Evolutionary conservation across 2,888 invertebrate genomes (phyloP).

Genomic region (Cerastis leucographa): DNA sequence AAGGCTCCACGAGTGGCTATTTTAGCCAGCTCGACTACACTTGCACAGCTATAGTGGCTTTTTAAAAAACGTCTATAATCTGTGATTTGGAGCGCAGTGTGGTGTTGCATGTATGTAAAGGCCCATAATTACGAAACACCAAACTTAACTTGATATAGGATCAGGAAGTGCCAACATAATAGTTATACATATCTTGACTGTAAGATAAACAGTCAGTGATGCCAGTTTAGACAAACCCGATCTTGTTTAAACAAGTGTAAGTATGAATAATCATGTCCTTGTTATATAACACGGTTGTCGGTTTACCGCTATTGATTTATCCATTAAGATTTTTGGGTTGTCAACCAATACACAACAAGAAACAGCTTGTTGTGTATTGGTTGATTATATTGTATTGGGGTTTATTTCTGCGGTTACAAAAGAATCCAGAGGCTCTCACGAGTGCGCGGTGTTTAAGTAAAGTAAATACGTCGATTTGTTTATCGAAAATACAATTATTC

Average conservation of each 20-base stretch:
- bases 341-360: too few species aligned
- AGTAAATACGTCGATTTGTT: too few species aligned
- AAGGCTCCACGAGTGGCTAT: background rate
- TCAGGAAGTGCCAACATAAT: conserved; percentile 28
- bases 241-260: conserved; percentile 61
- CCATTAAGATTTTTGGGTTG: background rate
- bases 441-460: too few species aligned
- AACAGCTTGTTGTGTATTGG: background rate
- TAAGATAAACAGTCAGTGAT: conserved; percentile 57
- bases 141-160: conserved; percentile 13
- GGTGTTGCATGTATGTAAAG: background rate
- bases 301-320: conserved; percentile 45
- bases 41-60: background rate
- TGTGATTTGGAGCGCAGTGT: background rate
- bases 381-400: background rate
- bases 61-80: background rate
- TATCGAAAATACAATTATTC: too few species aligned
- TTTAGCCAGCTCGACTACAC: background rate
- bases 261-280: conserved; percentile 63
- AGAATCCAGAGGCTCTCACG: too few species aligned
- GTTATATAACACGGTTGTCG: conserved; percentile 14
- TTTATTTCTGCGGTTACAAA: background rate
- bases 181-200: conserved; percentile 34
- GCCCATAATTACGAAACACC: conserved; percentile 12
- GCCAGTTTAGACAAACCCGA: conserved; percentile 53